These are phyloP conservation scores for Hippocampus abdominalis DNA, from an alignment of 2,113 vertebrate species.

Conservation along the genomic window DNA sequence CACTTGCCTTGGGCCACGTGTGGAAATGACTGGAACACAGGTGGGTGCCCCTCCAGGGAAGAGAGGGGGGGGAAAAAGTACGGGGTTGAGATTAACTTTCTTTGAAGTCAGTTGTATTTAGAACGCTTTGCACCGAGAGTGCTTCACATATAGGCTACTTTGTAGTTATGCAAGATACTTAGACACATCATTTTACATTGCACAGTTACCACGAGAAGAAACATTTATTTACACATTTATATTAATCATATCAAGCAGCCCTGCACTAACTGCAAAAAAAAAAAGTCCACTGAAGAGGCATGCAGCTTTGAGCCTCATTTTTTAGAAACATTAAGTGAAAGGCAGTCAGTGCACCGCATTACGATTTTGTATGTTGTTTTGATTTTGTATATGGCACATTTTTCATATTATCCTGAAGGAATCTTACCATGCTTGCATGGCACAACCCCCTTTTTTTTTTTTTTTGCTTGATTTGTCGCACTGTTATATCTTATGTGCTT, in stretches of 20 bases:
- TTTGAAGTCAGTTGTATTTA: background rate
- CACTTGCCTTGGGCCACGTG: slow-evolving; percentile 53
- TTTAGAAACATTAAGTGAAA: too few relatives aligned
- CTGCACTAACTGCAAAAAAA: too few relatives aligned
- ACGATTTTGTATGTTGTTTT: background rate
- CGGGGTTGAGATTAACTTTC: background rate
- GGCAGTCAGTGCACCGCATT: too few relatives aligned
- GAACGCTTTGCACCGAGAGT: background rate
- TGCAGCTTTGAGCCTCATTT: too few relatives aligned
- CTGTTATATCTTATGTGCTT: background rate
- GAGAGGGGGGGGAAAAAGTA: background rate
- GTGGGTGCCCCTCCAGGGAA: slow-evolving; percentile 14
- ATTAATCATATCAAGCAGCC: too few relatives aligned
- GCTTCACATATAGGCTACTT: too few relatives aligned
- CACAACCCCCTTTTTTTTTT: slow-evolving; percentile 4
- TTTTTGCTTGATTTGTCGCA: background rate
- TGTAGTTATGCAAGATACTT: too few relatives aligned
- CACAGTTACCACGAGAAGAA: too few relatives aligned
- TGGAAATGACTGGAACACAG: slow-evolving; percentile 61
- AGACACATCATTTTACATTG: too few relatives aligned
- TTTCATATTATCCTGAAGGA: background rate
- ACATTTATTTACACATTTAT: too few relatives aligned
- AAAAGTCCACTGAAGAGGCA: too few relatives aligned
- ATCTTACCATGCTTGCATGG: background rate
- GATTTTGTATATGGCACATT: too few relatives aligned